These are phyloP conservation scores for Choloepus didactylus DNA, from an alignment of 2,797 vertebrate species.

Conservation along the genomic window DNA sequence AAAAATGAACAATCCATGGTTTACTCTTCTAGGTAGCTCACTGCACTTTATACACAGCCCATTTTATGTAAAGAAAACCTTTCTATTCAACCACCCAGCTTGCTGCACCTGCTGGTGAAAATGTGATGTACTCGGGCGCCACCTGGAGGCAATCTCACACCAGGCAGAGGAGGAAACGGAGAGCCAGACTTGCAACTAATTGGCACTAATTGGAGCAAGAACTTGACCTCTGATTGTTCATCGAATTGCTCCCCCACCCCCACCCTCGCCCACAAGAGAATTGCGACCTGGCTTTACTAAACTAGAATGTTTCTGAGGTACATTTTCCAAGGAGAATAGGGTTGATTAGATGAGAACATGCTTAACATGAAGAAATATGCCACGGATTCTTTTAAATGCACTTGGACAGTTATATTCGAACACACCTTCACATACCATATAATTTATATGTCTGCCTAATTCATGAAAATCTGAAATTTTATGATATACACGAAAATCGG, in stretches of 20 bases:
- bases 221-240: not conserved
- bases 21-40: not conserved
- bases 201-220: not conserved
- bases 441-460: not conserved
- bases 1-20: not conserved
- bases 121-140: conserved; percentile 66
- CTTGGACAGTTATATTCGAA: not conserved
- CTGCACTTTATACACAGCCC: accelerated
- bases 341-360: not conserved
- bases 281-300: not conserved
- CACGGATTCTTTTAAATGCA: not conserved
- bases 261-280: not conserved
- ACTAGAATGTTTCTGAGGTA: not conserved
- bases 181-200: not conserved
- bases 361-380: not conserved
- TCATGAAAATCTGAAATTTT: not conserved
- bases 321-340: not conserved
- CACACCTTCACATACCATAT: not conserved
- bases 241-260: not conserved
- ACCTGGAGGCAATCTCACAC: conserved; percentile 14
- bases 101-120: not conserved
- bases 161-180: not conserved
- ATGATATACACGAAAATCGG: not conserved
- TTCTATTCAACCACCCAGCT: not conserved
- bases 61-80: not conserved